Base-by-base conservation (phyloP, 2,113 vertebrate species). In the Scomber japonicus region DNA sequence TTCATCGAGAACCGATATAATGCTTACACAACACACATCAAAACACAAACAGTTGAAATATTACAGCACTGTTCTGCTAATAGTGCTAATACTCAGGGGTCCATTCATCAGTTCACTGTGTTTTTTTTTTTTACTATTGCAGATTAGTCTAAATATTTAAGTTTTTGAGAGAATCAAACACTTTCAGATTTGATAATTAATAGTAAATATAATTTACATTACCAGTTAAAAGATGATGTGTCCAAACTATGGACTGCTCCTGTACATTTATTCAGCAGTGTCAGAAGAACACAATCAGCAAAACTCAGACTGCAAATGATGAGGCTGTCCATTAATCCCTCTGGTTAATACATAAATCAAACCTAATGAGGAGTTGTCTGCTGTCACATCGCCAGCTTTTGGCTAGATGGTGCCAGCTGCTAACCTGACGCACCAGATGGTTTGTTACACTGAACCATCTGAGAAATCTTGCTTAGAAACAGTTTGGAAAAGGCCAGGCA, bases 41-140 rank as follows among this genome's bases (percentile, higher is more conserved):
- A 30, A 50, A 49, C 11, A 16, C 17, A 40, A 10, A 45, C n/a
- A 40, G n/a, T 69, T 49, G 27, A 71, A 65, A 61, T 77, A 35
- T 66, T 44, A 24, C 63, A 12, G 50, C 49, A 68, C 55, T 2
- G 8, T 35, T 62, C 45, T 76, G 78, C 77, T 70, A 71, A 61
- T 65, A 70, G 65, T 78, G 55, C 31, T 62, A 59, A 68, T 76
- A 71, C 67, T 82, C 80, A 81, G 81, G 71, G 81, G 70, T 64
- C 57, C 51, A 60, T 15, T 61, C 57, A 56, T 62, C 40, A 44
- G 3, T 17, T 50, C 6, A 46, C 7, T 40, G 35, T 40, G 35
- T 40, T 40, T 40, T 40, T 9, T 40, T 8, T 8, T 9, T 40
- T 40, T 40, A 40, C 9, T 40, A 40, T 40, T 40, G 35, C 35